Conservation (phyloP, 2,888 invertebrate species). For the Xestia xanthographa region DNA sequence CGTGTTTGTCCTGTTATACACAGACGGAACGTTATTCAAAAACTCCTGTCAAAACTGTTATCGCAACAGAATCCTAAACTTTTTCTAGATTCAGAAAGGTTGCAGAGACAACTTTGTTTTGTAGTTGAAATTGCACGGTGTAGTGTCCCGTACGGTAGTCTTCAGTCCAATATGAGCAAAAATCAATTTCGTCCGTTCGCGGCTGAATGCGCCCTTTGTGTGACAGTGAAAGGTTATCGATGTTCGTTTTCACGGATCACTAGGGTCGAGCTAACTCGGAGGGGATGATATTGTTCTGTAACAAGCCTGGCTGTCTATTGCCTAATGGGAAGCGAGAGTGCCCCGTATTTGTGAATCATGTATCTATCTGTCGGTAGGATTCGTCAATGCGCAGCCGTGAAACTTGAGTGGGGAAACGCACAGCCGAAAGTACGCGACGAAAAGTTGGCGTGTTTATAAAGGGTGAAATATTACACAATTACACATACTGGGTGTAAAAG, state of each 20-base stretch:
- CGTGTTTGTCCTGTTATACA: not conserved
- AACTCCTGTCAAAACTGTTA: slow-evolving; percentile 53
- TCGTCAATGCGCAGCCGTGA: not conserved
- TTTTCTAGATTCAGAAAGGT: slow-evolving; percentile 33
- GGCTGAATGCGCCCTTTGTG: slow-evolving; percentile 86
- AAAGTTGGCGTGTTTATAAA: not conserved
- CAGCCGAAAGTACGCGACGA: not conserved
- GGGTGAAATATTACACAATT: too few species aligned
- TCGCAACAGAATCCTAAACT: slow-evolving; percentile 43
- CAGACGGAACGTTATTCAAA: slow-evolving; percentile 35
- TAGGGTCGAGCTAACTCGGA: slow-evolving; percentile 74
- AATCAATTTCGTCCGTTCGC: slow-evolving; percentile 87
- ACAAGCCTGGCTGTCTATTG: slow-evolving; percentile 75
- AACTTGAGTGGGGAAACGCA: not conserved
- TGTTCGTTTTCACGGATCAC: slow-evolving; percentile 87
- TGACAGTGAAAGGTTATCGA: slow-evolving; percentile 87
- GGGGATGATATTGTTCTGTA: slow-evolving; percentile 79
- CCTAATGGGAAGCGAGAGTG: slow-evolving; percentile 69
- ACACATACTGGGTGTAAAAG: too few species aligned
- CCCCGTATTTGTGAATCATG: slow-evolving; percentile 47
- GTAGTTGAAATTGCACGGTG: slow-evolving; percentile 60
- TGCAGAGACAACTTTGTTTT: slow-evolving; percentile 64
- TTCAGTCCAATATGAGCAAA: slow-evolving; percentile 81
- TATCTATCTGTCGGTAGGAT: slow-evolving; percentile 18
- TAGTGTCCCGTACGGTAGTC: slow-evolving; percentile 54